These are phyloP conservation scores for Pelecanus crispus DNA, from an alignment of 2,113 vertebrate genomes.

Conservation along the genomic window DNA sequence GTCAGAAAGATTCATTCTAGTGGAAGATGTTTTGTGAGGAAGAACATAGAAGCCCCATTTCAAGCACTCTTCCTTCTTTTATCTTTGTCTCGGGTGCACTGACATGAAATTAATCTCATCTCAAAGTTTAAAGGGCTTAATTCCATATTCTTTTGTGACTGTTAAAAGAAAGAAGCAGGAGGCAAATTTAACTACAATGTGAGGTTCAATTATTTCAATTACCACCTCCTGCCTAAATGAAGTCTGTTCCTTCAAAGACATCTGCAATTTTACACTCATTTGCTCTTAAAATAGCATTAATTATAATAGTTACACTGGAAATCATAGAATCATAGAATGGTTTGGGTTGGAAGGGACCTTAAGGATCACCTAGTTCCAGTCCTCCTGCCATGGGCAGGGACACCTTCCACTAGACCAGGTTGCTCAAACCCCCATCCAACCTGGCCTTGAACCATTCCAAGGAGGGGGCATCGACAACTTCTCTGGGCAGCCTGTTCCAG, in stretches of 20 bases:
- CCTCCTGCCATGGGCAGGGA: not conserved
- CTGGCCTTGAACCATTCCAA: not conserved
- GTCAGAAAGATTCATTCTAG: not conserved
- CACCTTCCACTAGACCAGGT: not conserved
- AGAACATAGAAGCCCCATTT: not conserved
- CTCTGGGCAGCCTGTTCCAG: not conserved
- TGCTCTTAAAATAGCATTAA: constrained; percentile 66
- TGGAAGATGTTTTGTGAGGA: not conserved
- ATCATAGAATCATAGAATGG: not conserved
- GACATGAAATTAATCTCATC: constrained; percentile 31
- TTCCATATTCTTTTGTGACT: constrained; percentile 55
- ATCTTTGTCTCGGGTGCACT: not conserved
- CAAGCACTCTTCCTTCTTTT: not conserved
- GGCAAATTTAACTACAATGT: constrained; percentile 58
- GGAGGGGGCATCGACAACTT: not conserved
- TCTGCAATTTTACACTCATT: constrained; percentile 66
- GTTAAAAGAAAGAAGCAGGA: constrained; percentile 51
- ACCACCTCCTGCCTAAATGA: constrained; percentile 67
- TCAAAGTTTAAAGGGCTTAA: constrained; percentile 62
- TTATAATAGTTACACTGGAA: constrained; percentile 56
- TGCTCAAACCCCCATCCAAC: not conserved
- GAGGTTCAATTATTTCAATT: constrained; percentile 74
- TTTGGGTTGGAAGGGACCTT: not conserved
- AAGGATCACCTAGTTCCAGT: not conserved
- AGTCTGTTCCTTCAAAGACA: constrained; percentile 57